These are phyloP conservation scores for Percina caprodes DNA, from an alignment of 2,113 vertebrate species.

Conservation along the genomic window DNA sequence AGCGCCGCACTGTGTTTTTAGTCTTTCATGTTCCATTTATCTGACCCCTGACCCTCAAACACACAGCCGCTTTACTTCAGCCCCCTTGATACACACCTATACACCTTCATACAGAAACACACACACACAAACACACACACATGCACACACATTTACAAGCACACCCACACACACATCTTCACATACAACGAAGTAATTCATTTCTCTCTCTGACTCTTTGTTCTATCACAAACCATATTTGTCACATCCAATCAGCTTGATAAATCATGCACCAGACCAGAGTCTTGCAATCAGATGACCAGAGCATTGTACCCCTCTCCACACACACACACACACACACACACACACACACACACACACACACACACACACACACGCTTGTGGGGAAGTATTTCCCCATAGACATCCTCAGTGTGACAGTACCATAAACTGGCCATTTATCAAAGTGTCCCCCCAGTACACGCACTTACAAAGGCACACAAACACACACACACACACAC, in stretches of 20 bases:
- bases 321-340: slow-evolving; percentile 46
- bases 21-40: slow-evolving; percentile 85
- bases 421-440: slow-evolving; percentile 93
- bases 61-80: slow-evolving; percentile 63
- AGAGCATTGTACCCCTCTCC: slow-evolving; percentile 75
- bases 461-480: slow-evolving; percentile 39
- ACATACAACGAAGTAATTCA: slow-evolving; percentile 60
- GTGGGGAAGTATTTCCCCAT: slow-evolving; percentile 87
- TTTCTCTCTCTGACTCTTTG: slow-evolving; percentile 82
- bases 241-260: slow-evolving; percentile 93
- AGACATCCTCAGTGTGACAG: slow-evolving; percentile 90
- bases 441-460: slow-evolving; percentile 89
- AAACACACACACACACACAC: slow-evolving; percentile 15
- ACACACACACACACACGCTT: slow-evolving; percentile 49
- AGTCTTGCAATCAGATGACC: slow-evolving; percentile 94
- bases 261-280: slow-evolving; percentile 91
- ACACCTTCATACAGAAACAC: slow-evolving; percentile 41
- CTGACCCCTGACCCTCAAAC: slow-evolving; percentile 79
- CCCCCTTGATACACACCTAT: slow-evolving; percentile 52
- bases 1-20: slow-evolving; percentile 74
- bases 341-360: slow-evolving; percentile 39
- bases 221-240: slow-evolving; percentile 86
- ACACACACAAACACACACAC: slow-evolving; percentile 32
- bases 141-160: slow-evolving; percentile 31
- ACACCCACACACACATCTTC: slow-evolving; percentile 45